Evolutionary conservation across 2,797 vertebrate genomes (phyloP), one percentile per base, ranked within the genome.

Genomic region (Anomalospiza imberbis): DNA sequence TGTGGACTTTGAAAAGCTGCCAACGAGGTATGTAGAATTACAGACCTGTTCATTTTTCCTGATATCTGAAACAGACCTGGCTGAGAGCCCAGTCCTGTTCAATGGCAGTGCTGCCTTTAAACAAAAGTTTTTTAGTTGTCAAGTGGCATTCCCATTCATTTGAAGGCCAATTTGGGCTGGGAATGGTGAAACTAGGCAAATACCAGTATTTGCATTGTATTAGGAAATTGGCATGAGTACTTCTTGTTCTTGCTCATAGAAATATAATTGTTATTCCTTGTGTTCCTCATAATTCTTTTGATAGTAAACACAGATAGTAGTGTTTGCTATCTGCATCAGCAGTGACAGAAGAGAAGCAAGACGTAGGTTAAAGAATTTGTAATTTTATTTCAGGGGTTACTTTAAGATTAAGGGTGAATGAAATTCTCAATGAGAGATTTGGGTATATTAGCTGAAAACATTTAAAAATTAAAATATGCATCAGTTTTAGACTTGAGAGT

Each of bases 1-100:
- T 94, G 98, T 99, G 97, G 99, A 99, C 97, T 99, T 99, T 88
- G 99, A 99, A 97, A 99, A 99, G 95, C 98, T 98, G 29, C 98
- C 99, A 90, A 98, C 98, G 19, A 99, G 99, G 99, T 99, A 98
- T 88, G 97, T 97, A 76, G 55, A 94, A 90, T 94, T 93, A 60
- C 18, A 88, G 61, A 63, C 44, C 31, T 94, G 34, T 68, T 95
- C 36, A 42, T 75, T 58, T 85, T 81, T 79, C 26, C 66, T 84
- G 58, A 26, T 94, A 50, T 12, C 20, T 94, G 65, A 84, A 94
- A 55, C 65, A 38, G 86, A 75, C 36, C 83, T 95, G 88, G 48
- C 61, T 62, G 36, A 70, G 28, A 84, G 81, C 80, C 63, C 45
- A 21, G 38, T 36, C 53, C 75, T 77, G 9, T 76, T 90, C 66